A percentile compares a stretch with the other conserved stretches of the same genome.
phyloP scores from a whole-genome alignment of 2,888 invertebrate species.

The Sturmia bella region DNA sequence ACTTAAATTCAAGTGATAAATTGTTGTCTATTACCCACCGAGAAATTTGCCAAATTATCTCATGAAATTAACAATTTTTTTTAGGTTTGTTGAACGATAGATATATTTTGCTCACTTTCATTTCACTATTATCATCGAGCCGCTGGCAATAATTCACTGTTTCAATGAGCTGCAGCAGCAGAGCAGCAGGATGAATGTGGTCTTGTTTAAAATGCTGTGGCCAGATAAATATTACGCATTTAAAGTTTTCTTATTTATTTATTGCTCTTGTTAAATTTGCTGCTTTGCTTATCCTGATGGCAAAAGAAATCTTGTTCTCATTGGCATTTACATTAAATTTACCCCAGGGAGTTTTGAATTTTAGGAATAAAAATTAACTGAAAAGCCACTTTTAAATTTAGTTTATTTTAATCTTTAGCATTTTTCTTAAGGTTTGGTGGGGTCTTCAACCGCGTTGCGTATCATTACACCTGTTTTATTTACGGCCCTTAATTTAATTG shows the following conservation, averaged over 20 bases:
- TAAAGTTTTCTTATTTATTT: constrained; percentile 39
- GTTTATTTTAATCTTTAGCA: not conserved
- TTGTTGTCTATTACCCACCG: not conserved
- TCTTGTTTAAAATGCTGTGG: constrained; percentile 52
- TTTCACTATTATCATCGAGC: not conserved
- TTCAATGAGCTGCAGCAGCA: constrained; percentile 12
- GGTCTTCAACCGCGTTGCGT: not conserved
- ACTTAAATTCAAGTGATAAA: not conserved
- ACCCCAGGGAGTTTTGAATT: constrained; percentile 37
- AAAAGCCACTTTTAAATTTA: constrained; percentile 13
- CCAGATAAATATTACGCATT: constrained; percentile 43
- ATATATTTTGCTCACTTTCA: constrained; percentile 2
- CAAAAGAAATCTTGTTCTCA: not conserved
- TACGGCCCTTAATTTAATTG: not conserved
- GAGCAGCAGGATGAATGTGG: constrained; percentile 21
- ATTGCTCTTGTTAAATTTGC: constrained; percentile 22
- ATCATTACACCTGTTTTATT: constrained; percentile 29
- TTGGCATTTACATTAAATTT: constrained; percentile 35
- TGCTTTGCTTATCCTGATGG: not conserved
- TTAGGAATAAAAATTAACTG: constrained; percentile 56
- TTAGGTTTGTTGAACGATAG: constrained; percentile 4
- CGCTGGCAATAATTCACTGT: constrained; percentile 35
- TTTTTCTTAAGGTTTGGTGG: constrained; percentile 11
- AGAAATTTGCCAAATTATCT: constrained; percentile 35
- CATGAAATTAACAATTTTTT: not conserved